Evolutionary conservation across 2,113 vertebrate genomes (phyloP), one percentile per base, ranked within the genome.

Genomic region (Sapayoa aenigma): DNA sequence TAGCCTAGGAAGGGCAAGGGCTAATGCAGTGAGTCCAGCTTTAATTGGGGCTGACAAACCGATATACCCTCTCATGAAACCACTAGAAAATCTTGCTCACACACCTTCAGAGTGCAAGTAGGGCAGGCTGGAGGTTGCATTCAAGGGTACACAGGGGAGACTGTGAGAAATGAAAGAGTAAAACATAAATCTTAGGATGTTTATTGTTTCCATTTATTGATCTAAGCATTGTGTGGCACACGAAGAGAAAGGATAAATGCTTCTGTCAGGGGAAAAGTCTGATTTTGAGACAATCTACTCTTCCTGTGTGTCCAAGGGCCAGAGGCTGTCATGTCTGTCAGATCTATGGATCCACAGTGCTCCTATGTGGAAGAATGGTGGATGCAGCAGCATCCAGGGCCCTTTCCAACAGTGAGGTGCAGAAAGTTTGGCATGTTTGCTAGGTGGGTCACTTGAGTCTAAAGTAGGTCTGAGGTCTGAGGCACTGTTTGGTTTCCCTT

Each of bases 41-140:
- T 39, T 73, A 1, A 0, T 15, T 24, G 27, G 30, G 31, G 20
- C 66, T 53, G 31, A 44, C 15, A 24, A n/a, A 27, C 25, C 0
- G 0, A 49, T 37, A 37, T 3, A 30, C 4, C 21, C 16, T 89
- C 24, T 85, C 18, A 11, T 18, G 49, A 42, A 53, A 91, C 4
- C 42, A 35, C 19, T 16, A 50, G 58, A 31, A 86, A 69, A 85
- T 20, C 18, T 12, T 7, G 28, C 23, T 69, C 9, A 5, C 4
- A 2, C 4, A 5, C 21, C 4, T 15, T 35, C 42, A 21, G 47
- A 25, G 44, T 12, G 17, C 60, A 72, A 55, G 46, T 2, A 11
- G 46, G 47, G 55, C 37, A 69, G 60, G 15, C 59, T 39, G 52
- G 49, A 69, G 35, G 9, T 24, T 27, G 30, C 65, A 19, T 33